Conservation (phyloP, 2,888 invertebrate species). For the Gryllus longicercus region DNA sequence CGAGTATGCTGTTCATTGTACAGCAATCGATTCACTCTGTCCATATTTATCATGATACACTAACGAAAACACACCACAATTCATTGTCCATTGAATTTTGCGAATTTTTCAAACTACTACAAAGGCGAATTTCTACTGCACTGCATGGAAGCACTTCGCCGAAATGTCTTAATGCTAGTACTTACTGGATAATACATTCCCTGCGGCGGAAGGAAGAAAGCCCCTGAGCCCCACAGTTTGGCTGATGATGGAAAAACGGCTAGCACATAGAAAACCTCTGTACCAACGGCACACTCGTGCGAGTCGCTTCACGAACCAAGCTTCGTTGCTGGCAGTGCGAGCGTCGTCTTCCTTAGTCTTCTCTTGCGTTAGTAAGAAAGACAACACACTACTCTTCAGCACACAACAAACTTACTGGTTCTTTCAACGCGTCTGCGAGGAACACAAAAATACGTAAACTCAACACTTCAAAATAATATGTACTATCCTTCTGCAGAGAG, state of each 20-base stretch:
- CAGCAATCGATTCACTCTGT: no score
- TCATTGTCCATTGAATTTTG: background rate
- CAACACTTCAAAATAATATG: slow-evolving; percentile 17
- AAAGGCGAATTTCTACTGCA: background rate
- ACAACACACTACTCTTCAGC: slow-evolving; percentile 20
- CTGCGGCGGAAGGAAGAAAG: slow-evolving; percentile 93
- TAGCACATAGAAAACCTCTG: slow-evolving; percentile 37
- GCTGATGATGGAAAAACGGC: slow-evolving; percentile 55
- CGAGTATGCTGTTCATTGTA: no score
- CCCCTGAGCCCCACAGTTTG: slow-evolving; percentile 97
- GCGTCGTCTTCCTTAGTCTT: slow-evolving; percentile 4
- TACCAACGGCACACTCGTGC: slow-evolving; percentile 33
- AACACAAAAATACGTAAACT: slow-evolving; percentile 1
- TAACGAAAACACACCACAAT: background rate
- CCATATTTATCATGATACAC: no score
- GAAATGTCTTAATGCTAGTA: slow-evolving; percentile 41
- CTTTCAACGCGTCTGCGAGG: background rate
- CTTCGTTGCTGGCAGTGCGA: background rate
- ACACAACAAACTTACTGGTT: slow-evolving; percentile 4
- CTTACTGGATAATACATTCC: slow-evolving; percentile 96
- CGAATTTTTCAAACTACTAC: background rate
- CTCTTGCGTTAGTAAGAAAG: background rate
- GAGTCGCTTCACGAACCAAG: background rate
- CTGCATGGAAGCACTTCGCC: background rate
- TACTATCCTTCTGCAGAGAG: background rate